Conservation (phyloP, 1,140 invertebrate species). For the Cydia fagiglandana region DNA sequence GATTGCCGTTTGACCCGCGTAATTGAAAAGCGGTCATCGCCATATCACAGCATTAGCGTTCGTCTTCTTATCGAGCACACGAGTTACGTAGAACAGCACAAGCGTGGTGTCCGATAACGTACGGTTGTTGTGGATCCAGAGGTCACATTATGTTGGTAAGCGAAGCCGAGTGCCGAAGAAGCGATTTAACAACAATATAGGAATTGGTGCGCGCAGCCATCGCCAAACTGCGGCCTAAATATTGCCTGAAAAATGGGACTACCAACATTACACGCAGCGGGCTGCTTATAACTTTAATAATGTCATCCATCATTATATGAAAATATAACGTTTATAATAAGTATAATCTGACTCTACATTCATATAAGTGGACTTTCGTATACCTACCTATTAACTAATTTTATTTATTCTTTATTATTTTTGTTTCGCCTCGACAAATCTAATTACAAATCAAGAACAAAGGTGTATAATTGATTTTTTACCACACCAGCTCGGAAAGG, state of each 20-base stretch:
- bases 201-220: slow-evolving; percentile 67
- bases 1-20: slow-evolving; percentile 57
- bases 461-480: too few relatives aligned
- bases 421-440: too few relatives aligned
- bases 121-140: background rate
- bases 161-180: background rate
- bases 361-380: too few relatives aligned
- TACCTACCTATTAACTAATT: too few relatives aligned
- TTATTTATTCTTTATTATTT: too few relatives aligned
- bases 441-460: too few relatives aligned
- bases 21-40: slow-evolving; percentile 73
- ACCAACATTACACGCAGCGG: slow-evolving; percentile 41
- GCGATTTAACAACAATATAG: slow-evolving; percentile 35
- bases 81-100: background rate
- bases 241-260: slow-evolving; percentile 54
- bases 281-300: too few relatives aligned
- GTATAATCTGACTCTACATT: too few relatives aligned
- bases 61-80: background rate
- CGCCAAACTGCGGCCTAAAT: slow-evolving; percentile 67
- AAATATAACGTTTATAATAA: too few relatives aligned
- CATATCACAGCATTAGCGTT: slow-evolving; percentile 32
- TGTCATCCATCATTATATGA: too few relatives aligned
- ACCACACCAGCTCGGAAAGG: too few relatives aligned
- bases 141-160: background rate
- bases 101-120: background rate